These are phyloP conservation scores for Triops longicaudatus DNA, from an alignment of 1,140 invertebrate genomes.

Conservation along the genomic window DNA sequence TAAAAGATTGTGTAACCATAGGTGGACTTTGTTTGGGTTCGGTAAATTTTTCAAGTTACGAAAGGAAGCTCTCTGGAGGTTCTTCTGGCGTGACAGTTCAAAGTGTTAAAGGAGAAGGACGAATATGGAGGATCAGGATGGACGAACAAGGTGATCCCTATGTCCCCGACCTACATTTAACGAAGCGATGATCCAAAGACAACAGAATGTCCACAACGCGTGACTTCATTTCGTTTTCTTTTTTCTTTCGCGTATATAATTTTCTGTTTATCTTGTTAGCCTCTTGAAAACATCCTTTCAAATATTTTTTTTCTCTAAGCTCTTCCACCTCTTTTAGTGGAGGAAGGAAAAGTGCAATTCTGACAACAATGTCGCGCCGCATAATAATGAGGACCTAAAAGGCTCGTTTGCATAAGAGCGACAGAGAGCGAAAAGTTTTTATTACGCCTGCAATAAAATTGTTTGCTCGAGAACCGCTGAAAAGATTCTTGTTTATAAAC, in stretches of 20 bases:
- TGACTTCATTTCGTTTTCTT: no score
- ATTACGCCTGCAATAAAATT: background rate
- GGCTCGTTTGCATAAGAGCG: background rate
- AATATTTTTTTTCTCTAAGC: background rate
- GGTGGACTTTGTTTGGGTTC: no score
- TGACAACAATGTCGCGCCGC: background rate
- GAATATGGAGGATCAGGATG: no score
- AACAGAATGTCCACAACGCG: no score
- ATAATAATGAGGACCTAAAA: background rate
- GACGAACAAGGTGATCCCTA: background rate
- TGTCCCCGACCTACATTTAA: conserved; percentile 5
- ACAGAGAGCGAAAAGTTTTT: background rate
- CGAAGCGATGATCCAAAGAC: background rate
- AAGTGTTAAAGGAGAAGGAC: no score
- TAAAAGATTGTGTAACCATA: no score
- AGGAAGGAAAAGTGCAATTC: background rate
- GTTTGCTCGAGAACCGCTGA: no score
- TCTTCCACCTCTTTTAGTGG: background rate
- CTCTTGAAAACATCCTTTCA: background rate
- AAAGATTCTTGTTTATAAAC: no score
- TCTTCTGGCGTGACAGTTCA: no score
- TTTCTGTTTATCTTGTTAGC: background rate
- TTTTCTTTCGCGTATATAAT: no score
- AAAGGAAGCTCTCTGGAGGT: no score
- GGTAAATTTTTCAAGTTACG: no score